These are phyloP conservation scores for Chloropsis hardwickii DNA, from an alignment of 2,113 vertebrate species.

Conservation along the genomic window DNA sequence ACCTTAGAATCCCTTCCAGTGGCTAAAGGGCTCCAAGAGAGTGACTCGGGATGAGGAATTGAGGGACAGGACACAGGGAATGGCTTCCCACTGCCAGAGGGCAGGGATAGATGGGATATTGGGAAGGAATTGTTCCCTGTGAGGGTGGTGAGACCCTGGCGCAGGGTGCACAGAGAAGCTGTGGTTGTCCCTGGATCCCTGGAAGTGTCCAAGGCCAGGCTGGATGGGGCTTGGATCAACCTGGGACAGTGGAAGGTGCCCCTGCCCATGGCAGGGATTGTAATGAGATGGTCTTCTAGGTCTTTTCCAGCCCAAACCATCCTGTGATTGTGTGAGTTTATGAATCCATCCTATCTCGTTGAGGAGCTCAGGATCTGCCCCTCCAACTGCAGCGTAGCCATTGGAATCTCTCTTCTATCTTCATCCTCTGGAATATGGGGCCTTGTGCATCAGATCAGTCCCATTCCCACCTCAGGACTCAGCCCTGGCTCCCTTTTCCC, in stretches of 20 bases:
- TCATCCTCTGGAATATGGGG: rapidly evolving
- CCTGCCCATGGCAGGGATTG: neutral
- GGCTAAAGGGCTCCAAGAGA: neutral
- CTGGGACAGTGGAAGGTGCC: neutral
- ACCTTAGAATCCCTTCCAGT: neutral
- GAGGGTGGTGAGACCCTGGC: rapidly evolving
- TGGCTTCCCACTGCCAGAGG: neutral
- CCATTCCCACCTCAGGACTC: neutral
- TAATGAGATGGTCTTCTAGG: neutral
- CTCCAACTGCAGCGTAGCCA: rapidly evolving
- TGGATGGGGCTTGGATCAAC: rapidly evolving
- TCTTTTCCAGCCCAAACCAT: neutral
- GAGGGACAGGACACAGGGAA: neutral
- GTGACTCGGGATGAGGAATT: neutral
- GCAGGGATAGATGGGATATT: rapidly evolving
- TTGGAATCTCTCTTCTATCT: neutral
- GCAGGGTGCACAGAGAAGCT: rapidly evolving
- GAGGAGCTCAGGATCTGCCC: neutral
- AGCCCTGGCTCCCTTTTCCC: neutral
- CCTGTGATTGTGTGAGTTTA: neutral
- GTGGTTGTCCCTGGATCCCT: neutral
- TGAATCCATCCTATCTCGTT: neutral
- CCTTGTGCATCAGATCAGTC: neutral
- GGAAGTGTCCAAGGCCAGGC: neutral
- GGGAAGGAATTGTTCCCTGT: rapidly evolving